Conservation (phyloP, 2,113 vertebrate genomes). For the Myxocyprinus asiaticus region DNA sequence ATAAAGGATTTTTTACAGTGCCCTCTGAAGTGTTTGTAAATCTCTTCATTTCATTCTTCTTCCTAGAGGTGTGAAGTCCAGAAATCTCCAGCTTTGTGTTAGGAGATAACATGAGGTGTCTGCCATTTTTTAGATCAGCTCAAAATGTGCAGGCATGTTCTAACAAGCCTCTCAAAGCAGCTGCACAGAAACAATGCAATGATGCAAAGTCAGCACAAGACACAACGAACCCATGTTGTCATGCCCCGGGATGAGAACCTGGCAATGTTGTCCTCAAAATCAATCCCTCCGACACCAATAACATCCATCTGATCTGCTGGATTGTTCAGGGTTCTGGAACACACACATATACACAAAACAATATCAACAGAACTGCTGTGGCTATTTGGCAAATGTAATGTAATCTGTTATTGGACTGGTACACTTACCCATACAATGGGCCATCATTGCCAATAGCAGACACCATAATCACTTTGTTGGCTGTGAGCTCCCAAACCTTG, state of each 20-base stretch:
- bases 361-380: background rate
- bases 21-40: background rate
- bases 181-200: background rate
- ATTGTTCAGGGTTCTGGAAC: conserved; percentile 91
- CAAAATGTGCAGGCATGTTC: conserved; percentile 13
- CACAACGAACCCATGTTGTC: conserved; percentile 92
- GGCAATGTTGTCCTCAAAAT: conserved; percentile 98
- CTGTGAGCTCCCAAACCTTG: conserved; percentile 97
- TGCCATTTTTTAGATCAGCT: conserved; percentile 8
- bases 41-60: background rate
- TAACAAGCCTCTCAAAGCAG: background rate
- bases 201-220: too few species aligned
- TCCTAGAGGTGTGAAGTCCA: conserved; percentile 1
- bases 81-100: background rate
- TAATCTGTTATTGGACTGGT: background rate
- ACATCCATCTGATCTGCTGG: conserved; percentile 99
- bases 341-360: background rate
- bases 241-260: conserved; percentile 96
- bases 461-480: conserved; percentile 98
- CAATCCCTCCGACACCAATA: conserved; percentile 96
- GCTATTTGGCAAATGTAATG: background rate
- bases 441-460: conserved; percentile 98
- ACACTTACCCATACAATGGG: conserved; percentile 91
- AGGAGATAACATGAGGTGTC: background rate
- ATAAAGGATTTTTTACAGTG: background rate